Conservation (phyloP, 2,888 invertebrate genomes). For the Lordiphosa fenestrarum region DNA sequence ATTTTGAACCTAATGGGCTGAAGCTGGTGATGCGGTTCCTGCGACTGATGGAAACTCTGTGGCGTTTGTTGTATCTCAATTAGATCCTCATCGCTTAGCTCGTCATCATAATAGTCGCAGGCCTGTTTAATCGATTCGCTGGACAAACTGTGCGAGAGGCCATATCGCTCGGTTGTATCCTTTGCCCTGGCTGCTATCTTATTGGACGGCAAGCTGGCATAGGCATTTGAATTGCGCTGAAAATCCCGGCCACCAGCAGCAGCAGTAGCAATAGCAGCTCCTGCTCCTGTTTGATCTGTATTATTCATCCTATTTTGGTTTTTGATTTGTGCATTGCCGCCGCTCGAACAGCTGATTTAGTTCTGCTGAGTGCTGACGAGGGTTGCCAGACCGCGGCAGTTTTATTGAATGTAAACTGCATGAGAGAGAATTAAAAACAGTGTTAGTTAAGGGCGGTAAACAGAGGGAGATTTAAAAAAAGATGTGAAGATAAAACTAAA, state of each 20-base stretch:
- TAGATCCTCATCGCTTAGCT: slow-evolving; percentile 75
- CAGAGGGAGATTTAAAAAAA: not conserved
- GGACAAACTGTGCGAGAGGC: slow-evolving; percentile 74
- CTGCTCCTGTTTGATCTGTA: slow-evolving; percentile 47
- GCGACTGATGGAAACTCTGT: slow-evolving; percentile 53
- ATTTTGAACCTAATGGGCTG: slow-evolving; percentile 46
- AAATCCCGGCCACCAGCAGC: slow-evolving; percentile 51
- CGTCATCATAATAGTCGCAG: slow-evolving; percentile 72
- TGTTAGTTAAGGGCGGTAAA: not conserved
- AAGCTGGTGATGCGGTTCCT: slow-evolving; percentile 25
- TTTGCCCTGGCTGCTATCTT: slow-evolving; percentile 27
- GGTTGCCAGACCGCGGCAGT: slow-evolving; percentile 4
- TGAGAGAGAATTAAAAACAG: not conserved
- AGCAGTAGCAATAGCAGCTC: not conserved
- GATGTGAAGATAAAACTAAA: no score
- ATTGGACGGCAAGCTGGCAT: slow-evolving; percentile 59
- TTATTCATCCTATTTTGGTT: slow-evolving; percentile 52
- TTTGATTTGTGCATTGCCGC: slow-evolving; percentile 24
- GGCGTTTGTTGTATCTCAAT: slow-evolving; percentile 68
- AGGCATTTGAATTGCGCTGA: slow-evolving; percentile 62
- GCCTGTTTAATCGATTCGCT: slow-evolving; percentile 76
- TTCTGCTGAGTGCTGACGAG: slow-evolving; percentile 1
- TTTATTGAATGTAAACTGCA: not conserved
- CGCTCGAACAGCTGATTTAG: slow-evolving; percentile 24
- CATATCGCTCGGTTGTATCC: slow-evolving; percentile 50